A percentile compares a stretch with the other conserved stretches of the same genome.
These are phyloP conservation scores for Parasteatoda lunata DNA, from an alignment of 2,888 invertebrate genomes.

Conservation along the genomic window DNA sequence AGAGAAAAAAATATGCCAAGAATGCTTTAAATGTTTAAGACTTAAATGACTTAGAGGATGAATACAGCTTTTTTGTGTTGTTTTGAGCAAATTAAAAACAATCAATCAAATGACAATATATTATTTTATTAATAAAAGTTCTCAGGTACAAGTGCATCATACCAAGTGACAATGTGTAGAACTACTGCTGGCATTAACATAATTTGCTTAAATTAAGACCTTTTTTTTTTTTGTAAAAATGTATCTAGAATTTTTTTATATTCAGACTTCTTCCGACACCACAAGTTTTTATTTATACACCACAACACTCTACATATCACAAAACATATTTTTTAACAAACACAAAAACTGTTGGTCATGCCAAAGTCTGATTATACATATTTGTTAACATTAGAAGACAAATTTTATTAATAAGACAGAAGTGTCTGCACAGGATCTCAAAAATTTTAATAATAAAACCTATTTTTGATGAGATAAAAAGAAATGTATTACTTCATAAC, in stretches of 20 bases:
- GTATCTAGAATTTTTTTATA: neutral
- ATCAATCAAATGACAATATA: neutral
- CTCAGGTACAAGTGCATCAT: conserved; percentile 49
- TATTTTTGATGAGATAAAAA: no score
- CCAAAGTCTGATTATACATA: conserved; percentile 20
- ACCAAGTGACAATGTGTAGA: neutral
- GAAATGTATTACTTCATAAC: no score
- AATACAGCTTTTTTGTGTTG: no score
- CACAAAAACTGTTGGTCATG: conserved; percentile 23
- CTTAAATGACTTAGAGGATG: no score
- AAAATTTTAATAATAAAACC: no score
- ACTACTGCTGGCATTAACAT: neutral
- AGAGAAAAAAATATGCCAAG: no score
- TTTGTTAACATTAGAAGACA: no score
- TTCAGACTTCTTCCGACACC: conserved; percentile 20
- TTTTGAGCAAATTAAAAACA: no score
- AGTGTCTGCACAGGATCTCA: no score
- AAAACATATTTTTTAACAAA: conserved; percentile 15
- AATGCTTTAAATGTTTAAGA: no score
- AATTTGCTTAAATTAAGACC: neutral
- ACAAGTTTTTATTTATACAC: conserved; percentile 8
- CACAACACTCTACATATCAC: conserved; percentile 29
- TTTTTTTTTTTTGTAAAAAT: neutral
- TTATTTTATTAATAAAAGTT: conserved; percentile 22
- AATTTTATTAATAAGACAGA: no score